phyloP scores from a whole-genome alignment of 2,888 invertebrate species.

The Heliconius aoede region DNA sequence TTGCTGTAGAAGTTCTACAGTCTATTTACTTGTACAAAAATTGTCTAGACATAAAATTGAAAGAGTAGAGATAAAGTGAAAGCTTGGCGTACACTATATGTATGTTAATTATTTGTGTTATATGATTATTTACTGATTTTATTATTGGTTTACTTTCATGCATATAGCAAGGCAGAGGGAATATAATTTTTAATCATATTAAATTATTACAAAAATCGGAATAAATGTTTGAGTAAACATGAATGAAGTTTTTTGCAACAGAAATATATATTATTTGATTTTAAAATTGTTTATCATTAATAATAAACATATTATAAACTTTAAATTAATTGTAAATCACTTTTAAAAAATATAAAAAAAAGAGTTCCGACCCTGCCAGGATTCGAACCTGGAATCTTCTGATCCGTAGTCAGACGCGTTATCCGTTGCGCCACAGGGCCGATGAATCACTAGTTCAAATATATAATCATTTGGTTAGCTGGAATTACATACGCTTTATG shows the following conservation, averaged over 20 bases:
- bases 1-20: slow-evolving; percentile 5
- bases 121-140: background rate
- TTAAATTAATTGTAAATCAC: background rate
- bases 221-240: no score
- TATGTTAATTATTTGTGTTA: background rate
- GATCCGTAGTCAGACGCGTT: slow-evolving; percentile 89
- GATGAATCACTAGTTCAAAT: fast-evolving
- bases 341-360: background rate
- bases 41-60: background rate
- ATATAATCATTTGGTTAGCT: background rate
- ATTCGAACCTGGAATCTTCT: slow-evolving; percentile 87
- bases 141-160: background rate
- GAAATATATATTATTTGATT: no score
- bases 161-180: background rate
- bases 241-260: no score
- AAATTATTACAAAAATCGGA: no score
- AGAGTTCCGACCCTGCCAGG: slow-evolving; percentile 82
- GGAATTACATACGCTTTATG: no score
- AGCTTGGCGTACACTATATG: background rate
- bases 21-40: slow-evolving; percentile 6
- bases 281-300: no score
- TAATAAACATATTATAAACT: no score
- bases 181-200: no score
- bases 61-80: background rate
- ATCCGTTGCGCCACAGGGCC: slow-evolving; percentile 87